Base-by-base conservation (phyloP, 2,113 vertebrate genomes). In the Tonatia bakeri region DNA sequence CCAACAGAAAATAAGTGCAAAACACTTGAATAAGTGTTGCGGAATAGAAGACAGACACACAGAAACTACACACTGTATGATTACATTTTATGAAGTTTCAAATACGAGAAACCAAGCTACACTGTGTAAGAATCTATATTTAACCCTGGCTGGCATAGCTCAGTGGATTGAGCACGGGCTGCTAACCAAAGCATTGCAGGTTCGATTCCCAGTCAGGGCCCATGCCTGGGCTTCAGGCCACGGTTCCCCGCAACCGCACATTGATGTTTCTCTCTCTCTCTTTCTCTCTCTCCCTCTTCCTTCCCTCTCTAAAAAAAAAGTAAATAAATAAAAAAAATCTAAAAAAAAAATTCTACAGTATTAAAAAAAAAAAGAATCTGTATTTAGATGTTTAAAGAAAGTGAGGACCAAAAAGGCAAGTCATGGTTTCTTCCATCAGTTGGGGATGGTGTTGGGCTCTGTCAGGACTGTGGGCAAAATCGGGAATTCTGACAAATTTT, bases 341-440 rank as follows among this genome's bases (percentile, higher is more conserved):
- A n/a, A n/a, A n/a, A n/a, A n/a, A n/a, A n/a, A n/a, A n/a, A n/a
- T n/a, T n/a, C n/a, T n/a, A n/a, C n/a, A n/a, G n/a, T n/a, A n/a
- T n/a, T n/a, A n/a, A n/a, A n/a, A n/a, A n/a, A n/a, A n/a, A n/a
- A n/a, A 22, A 65, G 2, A 16, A 24, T 69, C 3, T 3, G 40
- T 69, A 77, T 59, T 26, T 26, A 59, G 50, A 19, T 73, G 16
- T 1, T 36, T 67, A 76, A 76, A 91, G 24, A 3, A 64, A 89
- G 3, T 28, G 1, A 65, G 4, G 77, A n/a, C 59, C 45, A 28
- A 54, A 61, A 84, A 13, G 5, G 0, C 8, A 33, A 54, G 3
- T 2, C 9, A 11, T 28, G 0, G 50, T 43, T 5, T 36, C 17
- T 13, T 50, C 54, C 67, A 11, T 61, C 22, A 56, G 12, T 24